Evolutionary conservation across 2,113 vertebrate genomes (phyloP).

Genomic region (Stegastes partitus): DNA sequence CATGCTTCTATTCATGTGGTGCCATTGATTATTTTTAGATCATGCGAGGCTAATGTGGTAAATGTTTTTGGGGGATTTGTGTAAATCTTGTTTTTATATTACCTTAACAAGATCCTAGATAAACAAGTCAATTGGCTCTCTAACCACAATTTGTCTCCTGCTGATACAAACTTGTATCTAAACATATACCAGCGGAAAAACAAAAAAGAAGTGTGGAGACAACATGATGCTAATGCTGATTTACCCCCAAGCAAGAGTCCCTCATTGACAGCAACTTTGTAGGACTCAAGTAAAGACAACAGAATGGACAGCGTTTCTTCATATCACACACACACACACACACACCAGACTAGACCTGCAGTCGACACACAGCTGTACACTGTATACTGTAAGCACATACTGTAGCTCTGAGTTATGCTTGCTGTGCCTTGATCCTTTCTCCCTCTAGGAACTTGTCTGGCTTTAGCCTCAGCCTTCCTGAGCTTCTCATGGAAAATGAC

Average conservation of each 20-base stretch:
- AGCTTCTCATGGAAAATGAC: slow-evolving; percentile 71
- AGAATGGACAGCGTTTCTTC: neutral
- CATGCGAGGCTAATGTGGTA: too few species aligned
- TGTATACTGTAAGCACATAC: slow-evolving; percentile 44
- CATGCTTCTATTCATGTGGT: too few species aligned
- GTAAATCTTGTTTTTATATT: too few species aligned
- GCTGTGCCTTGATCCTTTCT: slow-evolving; percentile 74
- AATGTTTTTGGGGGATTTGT: too few species aligned
- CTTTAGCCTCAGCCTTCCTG: slow-evolving; percentile 67
- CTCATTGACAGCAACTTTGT: neutral
- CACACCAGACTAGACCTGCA: neutral
- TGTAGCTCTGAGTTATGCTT: slow-evolving; percentile 52
- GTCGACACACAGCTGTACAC: slow-evolving; percentile 47
- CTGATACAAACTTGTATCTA: too few species aligned
- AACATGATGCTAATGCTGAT: neutral
- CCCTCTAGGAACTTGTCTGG: slow-evolving; percentile 67
- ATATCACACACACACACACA: neutral
- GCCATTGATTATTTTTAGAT: too few species aligned
- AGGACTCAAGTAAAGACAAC: neutral
- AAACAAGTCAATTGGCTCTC: too few species aligned
- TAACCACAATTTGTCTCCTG: too few species aligned
- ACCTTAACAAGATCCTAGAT: too few species aligned
- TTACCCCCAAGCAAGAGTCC: neutral
- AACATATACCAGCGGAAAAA: too few species aligned
- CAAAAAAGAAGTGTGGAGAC: too few species aligned